These are phyloP conservation scores for Ectemnius continuus DNA, from an alignment of 2,888 invertebrate species.

Conservation along the genomic window DNA sequence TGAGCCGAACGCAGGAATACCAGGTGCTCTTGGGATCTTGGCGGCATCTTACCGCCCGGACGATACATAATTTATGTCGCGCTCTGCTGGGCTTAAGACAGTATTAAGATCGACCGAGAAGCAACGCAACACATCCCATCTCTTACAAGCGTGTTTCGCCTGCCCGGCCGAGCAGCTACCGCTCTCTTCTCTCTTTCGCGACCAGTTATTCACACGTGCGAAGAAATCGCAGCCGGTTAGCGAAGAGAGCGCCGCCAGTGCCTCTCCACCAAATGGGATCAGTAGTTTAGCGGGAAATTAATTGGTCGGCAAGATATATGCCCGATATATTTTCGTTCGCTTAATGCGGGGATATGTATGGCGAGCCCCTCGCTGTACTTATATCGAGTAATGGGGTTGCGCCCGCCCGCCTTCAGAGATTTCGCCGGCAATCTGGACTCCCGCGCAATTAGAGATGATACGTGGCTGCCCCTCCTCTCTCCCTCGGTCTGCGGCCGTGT, in stretches of 20 bases:
- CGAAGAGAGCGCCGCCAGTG: neutral
- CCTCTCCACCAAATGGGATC: neutral
- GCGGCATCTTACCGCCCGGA: conserved; percentile 75
- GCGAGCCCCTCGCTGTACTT: neutral
- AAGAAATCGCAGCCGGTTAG: conserved; percentile 26
- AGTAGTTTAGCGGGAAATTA: conserved; percentile 6
- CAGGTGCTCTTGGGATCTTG: conserved; percentile 77
- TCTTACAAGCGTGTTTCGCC: conserved; percentile 33
- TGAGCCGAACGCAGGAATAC: conserved; percentile 69
- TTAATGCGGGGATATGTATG: conserved; percentile 1
- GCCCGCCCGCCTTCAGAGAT: neutral
- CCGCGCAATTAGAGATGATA: conserved; percentile 4
- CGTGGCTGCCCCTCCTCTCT: neutral
- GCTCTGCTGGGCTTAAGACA: conserved; percentile 76
- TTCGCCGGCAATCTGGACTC: neutral
- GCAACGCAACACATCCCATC: conserved; percentile 46
- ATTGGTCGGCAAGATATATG: neutral
- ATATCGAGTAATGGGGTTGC: neutral
- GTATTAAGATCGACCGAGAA: conserved; percentile 76
- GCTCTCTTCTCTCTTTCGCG: conserved; percentile 14
- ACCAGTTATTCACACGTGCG: conserved; percentile 37
- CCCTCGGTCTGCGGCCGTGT: neutral
- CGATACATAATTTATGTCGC: conserved; percentile 79
- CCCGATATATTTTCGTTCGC: too few relatives aligned
- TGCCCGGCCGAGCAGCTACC: conserved; percentile 1